Base-by-base conservation (phyloP, 2,888 invertebrate species). In the Apantesis nais region DNA sequence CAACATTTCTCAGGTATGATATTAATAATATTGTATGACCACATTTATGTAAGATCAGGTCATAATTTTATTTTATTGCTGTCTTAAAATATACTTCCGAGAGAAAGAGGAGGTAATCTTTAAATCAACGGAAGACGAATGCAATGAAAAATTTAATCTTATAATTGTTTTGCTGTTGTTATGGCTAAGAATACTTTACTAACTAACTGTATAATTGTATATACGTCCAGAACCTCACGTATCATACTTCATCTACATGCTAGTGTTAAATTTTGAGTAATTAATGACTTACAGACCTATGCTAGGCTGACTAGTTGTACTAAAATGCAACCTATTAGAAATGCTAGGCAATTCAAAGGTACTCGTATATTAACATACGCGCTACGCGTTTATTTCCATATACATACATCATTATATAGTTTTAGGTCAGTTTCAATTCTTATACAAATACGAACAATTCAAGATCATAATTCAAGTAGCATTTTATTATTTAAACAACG, bases 31-130 rank as follows among this genome's bases (percentile, higher is more conserved):
- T 62, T 63, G 55, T 67, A 70, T 31, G 55, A 61, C 52, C 68
- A 70, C 71, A 72, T 71, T 73, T 69, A 73, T 64, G 39, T 70
- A 78, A 68, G 72, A 71, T 61, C 34, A 58, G 52, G 55, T 66
- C 68, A 75, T 80, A 64, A 75, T 73, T 80, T 78, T 66, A 72
- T 75, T 75, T 80, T 77, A 80, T 78, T 72, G 67, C 65, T 62
- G 67, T 41, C 52, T 58, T 66, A 61, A 78, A 72, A 77, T 74
- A 73, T 68, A 64, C 75, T 78, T 75, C 77, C 58, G 16, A 14
- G 58, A 58, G 29, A 58, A 58, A 14, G 4, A 58, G 16, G 29
- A 58, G 14, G 14, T 29, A 55, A 58, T 58, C 29, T 58, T 58
- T 14, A 29, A 58, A 29, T 58, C 14, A 25, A 25, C 4, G 4